Evolutionary conservation across 2,888 invertebrate genomes (phyloP).

Genomic region (Disparrhopalites patrizii): DNA sequence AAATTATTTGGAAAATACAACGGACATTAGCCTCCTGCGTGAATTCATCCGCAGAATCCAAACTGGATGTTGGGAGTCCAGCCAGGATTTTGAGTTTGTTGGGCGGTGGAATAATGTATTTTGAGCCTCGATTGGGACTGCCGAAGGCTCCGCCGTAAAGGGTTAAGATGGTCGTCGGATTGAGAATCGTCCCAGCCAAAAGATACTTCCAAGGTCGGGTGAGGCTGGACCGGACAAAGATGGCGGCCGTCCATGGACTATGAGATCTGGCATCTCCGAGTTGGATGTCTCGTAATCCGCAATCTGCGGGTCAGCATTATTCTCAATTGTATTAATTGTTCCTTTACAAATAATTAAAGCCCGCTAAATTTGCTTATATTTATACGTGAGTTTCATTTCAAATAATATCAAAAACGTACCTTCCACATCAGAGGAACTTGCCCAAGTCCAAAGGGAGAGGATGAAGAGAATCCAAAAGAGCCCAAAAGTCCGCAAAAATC

Average conservation of each 20-base stretch:
- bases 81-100: constrained; percentile 6
- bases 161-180: background rate
- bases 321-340: too few species aligned
- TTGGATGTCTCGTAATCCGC: background rate
- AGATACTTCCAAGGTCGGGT: background rate
- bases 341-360: too few species aligned
- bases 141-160: constrained; percentile 2
- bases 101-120: background rate
- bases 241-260: background rate
- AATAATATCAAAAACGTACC: too few species aligned
- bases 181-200: constrained; percentile 1
- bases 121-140: background rate
- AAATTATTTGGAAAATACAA: background rate
- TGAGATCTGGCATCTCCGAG: background rate
- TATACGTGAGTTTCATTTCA: too few species aligned
- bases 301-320: too few species aligned
- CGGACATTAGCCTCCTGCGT: background rate
- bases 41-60: background rate
- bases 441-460: too few species aligned
- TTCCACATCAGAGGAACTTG: too few species aligned
- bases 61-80: background rate
- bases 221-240: background rate
- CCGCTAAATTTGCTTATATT: too few species aligned
- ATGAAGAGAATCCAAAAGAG: too few species aligned
- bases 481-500: too few species aligned